Conservation (phyloP, 2,888 invertebrate genomes). For the Drosophila subquinaria region DNA sequence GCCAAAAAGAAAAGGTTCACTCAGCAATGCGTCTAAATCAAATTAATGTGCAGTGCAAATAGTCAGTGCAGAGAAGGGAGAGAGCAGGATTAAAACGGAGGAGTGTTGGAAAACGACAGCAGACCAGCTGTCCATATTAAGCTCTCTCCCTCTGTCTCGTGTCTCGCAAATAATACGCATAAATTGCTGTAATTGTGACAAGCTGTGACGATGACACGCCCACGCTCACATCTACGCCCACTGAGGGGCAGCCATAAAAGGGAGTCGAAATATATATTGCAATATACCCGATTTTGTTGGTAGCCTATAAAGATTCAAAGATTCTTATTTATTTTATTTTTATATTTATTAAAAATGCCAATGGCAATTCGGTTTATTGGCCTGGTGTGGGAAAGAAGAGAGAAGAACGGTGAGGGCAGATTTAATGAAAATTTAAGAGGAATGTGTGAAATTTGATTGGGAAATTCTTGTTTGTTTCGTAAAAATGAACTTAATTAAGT, state of each 20-base stretch:
- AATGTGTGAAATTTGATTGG: constrained; percentile 13
- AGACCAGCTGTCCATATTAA: constrained; percentile 1
- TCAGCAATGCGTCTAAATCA: constrained; percentile 74
- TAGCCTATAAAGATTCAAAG: not conserved
- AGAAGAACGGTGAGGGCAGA: not conserved
- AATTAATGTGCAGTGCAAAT: constrained; percentile 58
- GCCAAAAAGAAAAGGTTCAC: constrained; percentile 71
- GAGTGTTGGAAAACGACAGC: constrained; percentile 9
- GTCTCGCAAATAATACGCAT: constrained; percentile 53
- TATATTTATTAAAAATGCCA: constrained; percentile 44
- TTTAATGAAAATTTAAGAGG: constrained; percentile 17
- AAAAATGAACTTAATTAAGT: constrained; percentile 8
- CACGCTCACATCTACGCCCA: constrained; percentile 1
- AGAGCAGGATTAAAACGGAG: not conserved
- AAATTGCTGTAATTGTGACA: constrained; percentile 60
- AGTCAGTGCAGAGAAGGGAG: not conserved
- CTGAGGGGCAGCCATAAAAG: constrained; percentile 17
- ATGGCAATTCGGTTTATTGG: constrained; percentile 24
- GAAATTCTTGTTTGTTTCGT: not conserved
- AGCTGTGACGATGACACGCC: constrained; percentile 42
- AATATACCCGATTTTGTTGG: constrained; percentile 8
- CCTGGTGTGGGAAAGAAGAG: not conserved
- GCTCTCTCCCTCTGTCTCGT: constrained; percentile 12
- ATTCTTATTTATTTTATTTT: too few species aligned
- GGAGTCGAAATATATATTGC: constrained; percentile 20